phyloP scores from a whole-genome alignment of 2,888 invertebrate genomes.

The Catocala sponsa region DNA sequence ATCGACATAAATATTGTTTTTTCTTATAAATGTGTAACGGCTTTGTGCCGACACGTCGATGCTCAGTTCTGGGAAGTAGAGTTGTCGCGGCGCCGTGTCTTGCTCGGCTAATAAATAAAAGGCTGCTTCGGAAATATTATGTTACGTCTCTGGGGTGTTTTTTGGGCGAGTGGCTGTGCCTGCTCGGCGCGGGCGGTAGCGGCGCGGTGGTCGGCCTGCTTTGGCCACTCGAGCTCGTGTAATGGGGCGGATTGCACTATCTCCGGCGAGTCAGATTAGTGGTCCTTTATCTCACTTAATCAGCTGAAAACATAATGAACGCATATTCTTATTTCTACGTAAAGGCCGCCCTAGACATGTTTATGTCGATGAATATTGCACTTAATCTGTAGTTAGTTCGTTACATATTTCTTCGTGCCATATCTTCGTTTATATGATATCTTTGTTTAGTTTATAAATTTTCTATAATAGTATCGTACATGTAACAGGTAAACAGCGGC shows the following conservation, averaged over 20 bases:
- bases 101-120: constrained; percentile 84
- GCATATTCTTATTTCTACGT: constrained; percentile 23
- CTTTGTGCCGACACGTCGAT: constrained; percentile 79
- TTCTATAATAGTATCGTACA: too few species aligned
- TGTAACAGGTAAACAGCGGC: too few species aligned
- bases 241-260: constrained; percentile 70
- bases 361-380: constrained; percentile 11
- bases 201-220: constrained; percentile 68
- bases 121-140: constrained; percentile 87
- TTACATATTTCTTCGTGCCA: constrained; percentile 15
- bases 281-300: constrained; percentile 41
- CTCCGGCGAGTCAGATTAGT: constrained; percentile 61
- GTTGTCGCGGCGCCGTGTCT: constrained; percentile 83
- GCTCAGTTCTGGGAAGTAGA: constrained; percentile 81
- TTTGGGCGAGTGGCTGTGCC: constrained; percentile 75
- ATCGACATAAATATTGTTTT: constrained; percentile 86
- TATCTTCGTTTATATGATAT: constrained; percentile 25
- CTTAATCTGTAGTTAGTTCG: constrained; percentile 11
- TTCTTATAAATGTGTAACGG: constrained; percentile 84
- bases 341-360: constrained; percentile 13
- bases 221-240: constrained; percentile 72
- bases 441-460: constrained; percentile 5
- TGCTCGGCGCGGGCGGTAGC: constrained; percentile 67
- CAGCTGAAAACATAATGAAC: constrained; percentile 40
- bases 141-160: constrained; percentile 82